phyloP scores from a whole-genome alignment of 2,113 vertebrate species.

The Lichenostomus cassidix region DNA sequence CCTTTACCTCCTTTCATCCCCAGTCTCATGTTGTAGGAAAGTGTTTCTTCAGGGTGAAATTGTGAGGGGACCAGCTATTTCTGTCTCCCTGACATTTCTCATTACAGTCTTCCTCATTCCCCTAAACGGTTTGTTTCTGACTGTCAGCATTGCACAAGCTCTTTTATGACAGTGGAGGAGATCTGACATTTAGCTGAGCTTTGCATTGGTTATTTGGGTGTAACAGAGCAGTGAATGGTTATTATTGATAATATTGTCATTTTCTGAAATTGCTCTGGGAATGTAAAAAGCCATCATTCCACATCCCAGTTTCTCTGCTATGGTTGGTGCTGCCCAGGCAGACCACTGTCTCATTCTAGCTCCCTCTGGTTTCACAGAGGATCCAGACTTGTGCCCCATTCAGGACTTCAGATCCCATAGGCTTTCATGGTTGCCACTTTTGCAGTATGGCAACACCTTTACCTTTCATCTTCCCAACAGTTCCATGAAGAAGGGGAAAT shows the following conservation, averaged over 20 bases:
- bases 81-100: slow-evolving; percentile 32
- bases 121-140: slow-evolving; percentile 19
- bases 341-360: background rate
- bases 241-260: background rate
- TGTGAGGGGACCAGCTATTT: slow-evolving; percentile 25
- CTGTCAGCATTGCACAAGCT: background rate
- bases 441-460: background rate
- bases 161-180: background rate
- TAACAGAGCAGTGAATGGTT: background rate
- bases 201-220: slow-evolving; percentile 6
- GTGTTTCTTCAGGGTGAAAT: background rate
- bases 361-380: background rate
- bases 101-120: background rate
- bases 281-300: background rate
- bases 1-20: background rate
- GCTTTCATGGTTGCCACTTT: background rate
- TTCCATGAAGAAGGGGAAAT: background rate
- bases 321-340: background rate
- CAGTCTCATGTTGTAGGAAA: background rate
- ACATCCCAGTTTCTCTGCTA: background rate
- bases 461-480: background rate
- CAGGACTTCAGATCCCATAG: background rate
- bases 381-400: background rate
- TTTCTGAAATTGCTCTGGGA: background rate
- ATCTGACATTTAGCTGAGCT: slow-evolving; percentile 22